Evolutionary conservation across 2,888 invertebrate genomes (phyloP).

Genomic region (Entomobrya multifasciata): DNA sequence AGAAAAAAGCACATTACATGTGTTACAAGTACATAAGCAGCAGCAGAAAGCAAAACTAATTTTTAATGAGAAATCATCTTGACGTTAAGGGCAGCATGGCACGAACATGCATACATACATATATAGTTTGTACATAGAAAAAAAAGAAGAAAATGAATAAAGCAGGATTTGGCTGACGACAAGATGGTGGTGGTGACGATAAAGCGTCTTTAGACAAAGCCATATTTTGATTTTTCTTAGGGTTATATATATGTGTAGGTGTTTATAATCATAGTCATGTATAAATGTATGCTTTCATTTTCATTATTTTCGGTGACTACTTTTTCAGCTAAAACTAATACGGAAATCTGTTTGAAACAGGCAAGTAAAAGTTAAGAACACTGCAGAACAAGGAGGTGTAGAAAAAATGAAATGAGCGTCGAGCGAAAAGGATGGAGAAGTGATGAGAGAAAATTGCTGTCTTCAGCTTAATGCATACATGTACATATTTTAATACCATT

Average conservation of each 20-base stretch:
- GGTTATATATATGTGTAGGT: no score
- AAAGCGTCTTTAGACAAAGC: constrained; percentile 12
- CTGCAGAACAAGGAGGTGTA: no score
- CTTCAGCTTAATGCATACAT: constrained; percentile 58
- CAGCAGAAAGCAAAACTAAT: constrained; percentile 58
- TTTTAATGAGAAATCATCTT: constrained; percentile 72
- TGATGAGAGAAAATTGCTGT: constrained; percentile 70
- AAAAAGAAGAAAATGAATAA: constrained; percentile 33
- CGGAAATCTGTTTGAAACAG: constrained; percentile 10
- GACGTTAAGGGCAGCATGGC: constrained; percentile 68
- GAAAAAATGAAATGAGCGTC: constrained; percentile 36
- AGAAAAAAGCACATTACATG: neutral
- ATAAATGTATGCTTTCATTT: constrained; percentile 59
- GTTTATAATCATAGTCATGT: no score
- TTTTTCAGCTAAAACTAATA: constrained; percentile 37
- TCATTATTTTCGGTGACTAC: constrained; percentile 50
- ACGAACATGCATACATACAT: constrained; percentile 45
- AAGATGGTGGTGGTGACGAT: constrained; percentile 2
- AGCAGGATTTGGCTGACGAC: constrained; percentile 36
- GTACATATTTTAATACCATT: constrained; percentile 59
- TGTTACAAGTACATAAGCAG: constrained; percentile 9
- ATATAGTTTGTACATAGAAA: no score
- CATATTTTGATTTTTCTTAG: no score
- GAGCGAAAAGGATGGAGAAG: constrained; percentile 25
- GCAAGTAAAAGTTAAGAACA: no score